Conservation (phyloP, 2,113 vertebrate species). For the Speoplatyrhinus poulsoni region DNA sequence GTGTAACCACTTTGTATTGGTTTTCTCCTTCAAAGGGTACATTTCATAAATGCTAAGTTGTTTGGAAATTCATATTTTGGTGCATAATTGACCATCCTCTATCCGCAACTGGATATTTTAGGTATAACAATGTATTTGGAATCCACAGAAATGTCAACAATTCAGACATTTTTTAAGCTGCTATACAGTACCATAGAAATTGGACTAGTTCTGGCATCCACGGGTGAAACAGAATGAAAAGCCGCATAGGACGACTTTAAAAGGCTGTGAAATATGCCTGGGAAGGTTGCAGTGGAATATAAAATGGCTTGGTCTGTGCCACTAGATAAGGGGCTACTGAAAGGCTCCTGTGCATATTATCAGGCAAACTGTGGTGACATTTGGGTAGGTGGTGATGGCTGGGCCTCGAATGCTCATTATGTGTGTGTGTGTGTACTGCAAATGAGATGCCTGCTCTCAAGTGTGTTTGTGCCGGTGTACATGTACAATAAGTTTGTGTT, state of each 20-base stretch:
- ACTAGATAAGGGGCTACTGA: slow-evolving; percentile 26
- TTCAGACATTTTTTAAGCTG: neutral
- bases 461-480: neutral
- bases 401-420: neutral
- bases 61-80: neutral
- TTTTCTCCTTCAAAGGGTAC: neutral
- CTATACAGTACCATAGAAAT: neutral
- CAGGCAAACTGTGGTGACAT: slow-evolving; percentile 40
- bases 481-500: neutral
- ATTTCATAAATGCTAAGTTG: neutral
- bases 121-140: neutral
- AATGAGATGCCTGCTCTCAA: slow-evolving; percentile 22
- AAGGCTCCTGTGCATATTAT: slow-evolving; percentile 30
- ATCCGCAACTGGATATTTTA: no score
- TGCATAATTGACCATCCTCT: no score
- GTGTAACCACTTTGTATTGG: neutral
- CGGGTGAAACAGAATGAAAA: neutral
- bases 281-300: slow-evolving; percentile 12
- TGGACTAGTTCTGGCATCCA: neutral
- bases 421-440: slow-evolving; percentile 39
- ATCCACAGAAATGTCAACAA: neutral
- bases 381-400: slow-evolving; percentile 31
- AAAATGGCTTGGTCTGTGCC: slow-evolving; percentile 21
- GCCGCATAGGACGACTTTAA: neutral
- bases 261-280: slow-evolving; percentile 16